These are phyloP conservation scores for Himantopus leucocephalus DNA, from an alignment of 2,113 vertebrate species.

Conservation along the genomic window DNA sequence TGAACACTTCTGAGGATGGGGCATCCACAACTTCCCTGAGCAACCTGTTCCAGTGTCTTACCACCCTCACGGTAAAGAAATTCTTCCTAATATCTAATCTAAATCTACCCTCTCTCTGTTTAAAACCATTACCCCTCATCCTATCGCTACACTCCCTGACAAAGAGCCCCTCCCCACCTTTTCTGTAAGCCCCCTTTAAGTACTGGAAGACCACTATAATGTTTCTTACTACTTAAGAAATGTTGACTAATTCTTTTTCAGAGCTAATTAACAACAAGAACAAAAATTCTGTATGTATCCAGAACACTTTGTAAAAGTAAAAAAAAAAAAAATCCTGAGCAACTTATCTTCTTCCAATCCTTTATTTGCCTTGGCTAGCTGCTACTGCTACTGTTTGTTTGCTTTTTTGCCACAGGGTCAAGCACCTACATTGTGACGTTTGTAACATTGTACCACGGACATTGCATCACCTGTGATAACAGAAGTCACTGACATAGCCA, in stretches of 20 bases:
- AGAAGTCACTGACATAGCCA: background rate
- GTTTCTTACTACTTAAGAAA: background rate
- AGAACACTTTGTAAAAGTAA: background rate
- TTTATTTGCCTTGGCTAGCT: constrained; percentile 26
- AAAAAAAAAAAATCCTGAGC: background rate
- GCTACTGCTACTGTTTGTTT: background rate
- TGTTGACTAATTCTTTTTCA: background rate
- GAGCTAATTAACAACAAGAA: background rate
- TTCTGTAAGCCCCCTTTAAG: background rate
- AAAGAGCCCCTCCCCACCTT: background rate
- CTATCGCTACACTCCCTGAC: no score
- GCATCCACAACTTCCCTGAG: background rate
- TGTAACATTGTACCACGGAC: background rate
- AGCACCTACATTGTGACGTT: background rate
- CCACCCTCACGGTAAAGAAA: background rate
- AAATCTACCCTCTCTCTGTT: background rate
- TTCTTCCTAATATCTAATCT: background rate
- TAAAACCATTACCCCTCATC: background rate
- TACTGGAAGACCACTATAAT: background rate
- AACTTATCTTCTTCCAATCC: background rate
- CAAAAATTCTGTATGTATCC: background rate
- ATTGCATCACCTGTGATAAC: constrained; percentile 28
- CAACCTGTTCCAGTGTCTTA: background rate
- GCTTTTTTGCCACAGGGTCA: background rate
- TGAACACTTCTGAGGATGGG: background rate